These are phyloP conservation scores for Parasteatoda lunata DNA, from an alignment of 2,888 invertebrate genomes.

Conservation along the genomic window DNA sequence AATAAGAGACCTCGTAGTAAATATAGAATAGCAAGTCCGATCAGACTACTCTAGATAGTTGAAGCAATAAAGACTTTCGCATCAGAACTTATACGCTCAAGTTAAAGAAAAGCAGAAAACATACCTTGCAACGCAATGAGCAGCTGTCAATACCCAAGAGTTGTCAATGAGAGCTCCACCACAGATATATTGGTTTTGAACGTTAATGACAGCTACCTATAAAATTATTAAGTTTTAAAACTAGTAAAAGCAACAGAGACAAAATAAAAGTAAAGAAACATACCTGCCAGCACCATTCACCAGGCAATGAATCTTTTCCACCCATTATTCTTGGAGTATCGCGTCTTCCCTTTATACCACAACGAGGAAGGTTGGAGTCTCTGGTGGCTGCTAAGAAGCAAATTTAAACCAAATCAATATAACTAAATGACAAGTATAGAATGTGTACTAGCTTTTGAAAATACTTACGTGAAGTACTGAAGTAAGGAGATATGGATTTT, in stretches of 20 bases:
- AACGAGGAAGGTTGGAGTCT: constrained; percentile 81
- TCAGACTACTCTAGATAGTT: no score
- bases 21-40: no score
- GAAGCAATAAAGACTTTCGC: no score
- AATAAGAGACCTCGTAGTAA: no score
- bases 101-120: background rate
- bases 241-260: background rate
- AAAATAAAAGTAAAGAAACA: background rate
- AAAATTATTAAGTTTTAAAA: background rate
- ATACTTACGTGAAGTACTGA: constrained; percentile 35
- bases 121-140: constrained; percentile 94
- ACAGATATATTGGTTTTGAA: constrained; percentile 92
- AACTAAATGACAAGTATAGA: background rate
- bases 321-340: constrained; percentile 82
- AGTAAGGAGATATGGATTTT: constrained; percentile 56
- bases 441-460: background rate
- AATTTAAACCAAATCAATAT: background rate
- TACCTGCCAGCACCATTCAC: constrained; percentile 94
- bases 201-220: constrained; percentile 89
- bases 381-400: constrained; percentile 36
- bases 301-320: constrained; percentile 90
- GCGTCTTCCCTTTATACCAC: constrained; percentile 86
- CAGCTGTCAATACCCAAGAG: constrained; percentile 94
- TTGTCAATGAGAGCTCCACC: constrained; percentile 95
- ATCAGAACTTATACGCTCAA: no score